These are phyloP conservation scores for Dicerorhinus sumatrensis DNA, from an alignment of 2,113 vertebrate species.

Conservation along the genomic window DNA sequence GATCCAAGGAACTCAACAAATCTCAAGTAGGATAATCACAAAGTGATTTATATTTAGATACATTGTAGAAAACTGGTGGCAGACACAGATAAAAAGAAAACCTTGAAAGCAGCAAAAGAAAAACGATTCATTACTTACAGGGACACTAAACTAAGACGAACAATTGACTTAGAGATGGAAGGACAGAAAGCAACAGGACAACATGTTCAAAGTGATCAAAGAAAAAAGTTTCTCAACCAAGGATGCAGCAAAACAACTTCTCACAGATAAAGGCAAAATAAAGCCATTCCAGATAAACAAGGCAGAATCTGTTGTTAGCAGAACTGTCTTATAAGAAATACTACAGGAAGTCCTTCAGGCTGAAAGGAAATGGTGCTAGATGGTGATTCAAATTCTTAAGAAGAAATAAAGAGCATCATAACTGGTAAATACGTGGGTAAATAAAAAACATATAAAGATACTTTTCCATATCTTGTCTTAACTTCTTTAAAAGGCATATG, in stretches of 20 bases:
- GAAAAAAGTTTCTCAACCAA: not conserved
- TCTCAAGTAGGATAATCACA: not conserved
- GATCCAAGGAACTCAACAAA: not conserved
- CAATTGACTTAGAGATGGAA: not conserved
- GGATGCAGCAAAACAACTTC: not conserved
- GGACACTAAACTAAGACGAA: not conserved
- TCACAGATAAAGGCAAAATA: not conserved
- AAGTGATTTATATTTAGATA: not conserved
- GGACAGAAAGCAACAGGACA: not conserved
- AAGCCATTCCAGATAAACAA: not conserved
- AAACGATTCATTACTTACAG: not conserved
- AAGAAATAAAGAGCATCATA: not conserved
- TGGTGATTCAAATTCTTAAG: not conserved
- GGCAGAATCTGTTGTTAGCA: not conserved
- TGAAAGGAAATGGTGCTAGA: not conserved
- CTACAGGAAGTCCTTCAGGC: not conserved
- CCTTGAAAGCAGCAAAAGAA: not conserved
- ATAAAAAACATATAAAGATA: not conserved
- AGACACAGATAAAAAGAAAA: not conserved
- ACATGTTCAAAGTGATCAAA: not conserved
- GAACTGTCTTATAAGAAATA: not conserved
- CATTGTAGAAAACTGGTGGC: not conserved
- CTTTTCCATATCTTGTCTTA: not conserved
- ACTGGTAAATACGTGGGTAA: not conserved
- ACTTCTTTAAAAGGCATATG: not conserved